Conservation (phyloP, 1,140 invertebrate genomes). For the silkworm (Bombyx mori) region DNA sequence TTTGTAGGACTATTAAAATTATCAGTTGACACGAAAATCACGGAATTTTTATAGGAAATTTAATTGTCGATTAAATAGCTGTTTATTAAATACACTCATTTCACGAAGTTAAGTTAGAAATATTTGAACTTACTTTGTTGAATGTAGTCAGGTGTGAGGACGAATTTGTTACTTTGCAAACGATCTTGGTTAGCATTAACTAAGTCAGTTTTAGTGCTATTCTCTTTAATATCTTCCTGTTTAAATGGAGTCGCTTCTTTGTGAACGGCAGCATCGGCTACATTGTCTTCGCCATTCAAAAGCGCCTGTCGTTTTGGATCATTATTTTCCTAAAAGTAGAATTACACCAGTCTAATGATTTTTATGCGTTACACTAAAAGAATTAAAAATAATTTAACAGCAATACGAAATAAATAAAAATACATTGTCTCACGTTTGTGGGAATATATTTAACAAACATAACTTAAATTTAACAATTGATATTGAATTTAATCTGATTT, state of each 20-base stretch:
- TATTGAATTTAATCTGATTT: slow-evolving; percentile 1
- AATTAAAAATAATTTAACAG: not conserved
- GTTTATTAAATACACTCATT: too few relatives aligned
- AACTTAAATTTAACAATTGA: not conserved
- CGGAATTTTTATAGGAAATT: too few relatives aligned
- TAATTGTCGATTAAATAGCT: too few relatives aligned
- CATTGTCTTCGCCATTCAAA: slow-evolving; percentile 55
- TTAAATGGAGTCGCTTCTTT: slow-evolving; percentile 53
- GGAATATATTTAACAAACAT: slow-evolving; percentile 46
- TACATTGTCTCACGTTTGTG: slow-evolving; percentile 49
- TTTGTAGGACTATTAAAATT: too few relatives aligned
- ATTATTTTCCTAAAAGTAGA: slow-evolving; percentile 52
- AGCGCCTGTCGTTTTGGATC: slow-evolving; percentile 47
- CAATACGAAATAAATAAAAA: slow-evolving; percentile 7
- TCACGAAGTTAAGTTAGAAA: too few relatives aligned
- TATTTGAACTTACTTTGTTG: slow-evolving; percentile 81
- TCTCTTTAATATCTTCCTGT: slow-evolving; percentile 55
- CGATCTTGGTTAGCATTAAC: slow-evolving; percentile 57
- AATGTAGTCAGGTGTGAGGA: slow-evolving; percentile 89
- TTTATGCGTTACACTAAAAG: slow-evolving; percentile 8
- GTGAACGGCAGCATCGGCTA: slow-evolving; percentile 41
- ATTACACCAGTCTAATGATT: slow-evolving; percentile 8
- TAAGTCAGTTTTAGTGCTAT: slow-evolving; percentile 52
- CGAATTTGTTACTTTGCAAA: slow-evolving; percentile 79
- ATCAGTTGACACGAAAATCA: too few relatives aligned